Conservation (phyloP, 2,113 vertebrate genomes). For the Hyaena hyaena region DNA sequence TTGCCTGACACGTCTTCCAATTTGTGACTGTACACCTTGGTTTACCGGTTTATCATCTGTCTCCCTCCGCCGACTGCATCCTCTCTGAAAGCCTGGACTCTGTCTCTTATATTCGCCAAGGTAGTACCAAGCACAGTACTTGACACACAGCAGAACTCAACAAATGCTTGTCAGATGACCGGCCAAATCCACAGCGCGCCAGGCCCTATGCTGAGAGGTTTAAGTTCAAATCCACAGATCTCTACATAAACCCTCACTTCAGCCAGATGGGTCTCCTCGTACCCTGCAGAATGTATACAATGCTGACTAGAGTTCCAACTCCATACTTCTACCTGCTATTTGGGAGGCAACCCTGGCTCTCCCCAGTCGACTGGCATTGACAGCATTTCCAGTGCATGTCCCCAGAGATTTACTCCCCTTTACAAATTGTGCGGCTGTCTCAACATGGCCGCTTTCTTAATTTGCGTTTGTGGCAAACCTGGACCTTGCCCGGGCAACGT, state of each 20-base stretch:
- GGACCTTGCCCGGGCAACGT: not conserved
- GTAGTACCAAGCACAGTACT: not conserved
- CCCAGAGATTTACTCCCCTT: not conserved
- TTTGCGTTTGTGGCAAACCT: not conserved
- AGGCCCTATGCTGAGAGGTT: not conserved
- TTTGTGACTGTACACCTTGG: not conserved
- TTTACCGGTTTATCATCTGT: not conserved
- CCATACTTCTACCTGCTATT: fast-evolving
- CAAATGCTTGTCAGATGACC: not conserved
- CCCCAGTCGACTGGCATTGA: not conserved
- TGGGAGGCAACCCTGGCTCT: not conserved
- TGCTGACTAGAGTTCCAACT: fast-evolving
- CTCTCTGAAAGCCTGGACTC: not conserved
- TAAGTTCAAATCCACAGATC: not conserved
- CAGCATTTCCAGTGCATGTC: not conserved
- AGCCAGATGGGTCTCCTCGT: not conserved
- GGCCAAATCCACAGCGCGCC: not conserved
- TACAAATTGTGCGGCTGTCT: fast-evolving
- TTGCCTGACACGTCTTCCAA: not conserved
- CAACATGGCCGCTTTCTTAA: not conserved
- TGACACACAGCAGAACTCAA: not conserved
- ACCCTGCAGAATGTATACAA: not conserved
- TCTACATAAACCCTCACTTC: not conserved
- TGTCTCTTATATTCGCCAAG: not conserved
- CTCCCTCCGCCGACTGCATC: not conserved